Evolutionary conservation across 2,888 invertebrate species (phyloP), one percentile per base, ranked within the genome.

Genomic region (Frankliniella intonsa): DNA sequence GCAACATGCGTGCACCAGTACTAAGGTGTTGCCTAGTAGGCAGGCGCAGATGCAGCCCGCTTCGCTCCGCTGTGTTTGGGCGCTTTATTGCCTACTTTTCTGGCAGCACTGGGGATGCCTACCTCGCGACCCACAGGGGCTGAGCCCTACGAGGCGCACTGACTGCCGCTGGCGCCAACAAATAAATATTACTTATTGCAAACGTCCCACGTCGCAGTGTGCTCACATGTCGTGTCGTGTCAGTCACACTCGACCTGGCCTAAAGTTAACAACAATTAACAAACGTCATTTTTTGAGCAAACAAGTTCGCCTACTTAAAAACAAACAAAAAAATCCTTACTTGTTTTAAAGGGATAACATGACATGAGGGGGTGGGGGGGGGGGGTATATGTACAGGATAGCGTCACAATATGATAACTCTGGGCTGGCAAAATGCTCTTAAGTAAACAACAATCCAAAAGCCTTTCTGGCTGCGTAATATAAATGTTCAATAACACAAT

Each of bases 231-330:
- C 12, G 17, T 55, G 19, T n/a, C n/a, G 69, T 76, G 69, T 76
- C 25, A 76, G 69, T 76, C 69, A 25, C 69, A 11, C 22, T 38
- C 5, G 38, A 38, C 38, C 38, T n/a, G 22, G 69, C 69, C 69
- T 38, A 38, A 25, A 76, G 22, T 22, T 76, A 76, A 25, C 69
- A 25, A 76, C 25, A 76, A 25, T 38, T 76, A 22, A 76, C 25
- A 76, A 76, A 76, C 25, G 25, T 76, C 25, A 55, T 62, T 38
- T 5, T 55, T 76, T 76, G 69, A 76, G 69, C 69, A 76, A 76
- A 76, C 25, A 76, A 76, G 69, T 76, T 76, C 69, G 69, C 69
- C 69, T 76, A 76, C 69, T n/a, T 76, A 76, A 76, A 76, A 76
- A 76, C 22, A 76, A 76, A 38, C 38, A 38, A 38, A 38, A 38